Conservation (phyloP, 1,140 invertebrate species). For the Diabrotica undecimpunctata region DNA sequence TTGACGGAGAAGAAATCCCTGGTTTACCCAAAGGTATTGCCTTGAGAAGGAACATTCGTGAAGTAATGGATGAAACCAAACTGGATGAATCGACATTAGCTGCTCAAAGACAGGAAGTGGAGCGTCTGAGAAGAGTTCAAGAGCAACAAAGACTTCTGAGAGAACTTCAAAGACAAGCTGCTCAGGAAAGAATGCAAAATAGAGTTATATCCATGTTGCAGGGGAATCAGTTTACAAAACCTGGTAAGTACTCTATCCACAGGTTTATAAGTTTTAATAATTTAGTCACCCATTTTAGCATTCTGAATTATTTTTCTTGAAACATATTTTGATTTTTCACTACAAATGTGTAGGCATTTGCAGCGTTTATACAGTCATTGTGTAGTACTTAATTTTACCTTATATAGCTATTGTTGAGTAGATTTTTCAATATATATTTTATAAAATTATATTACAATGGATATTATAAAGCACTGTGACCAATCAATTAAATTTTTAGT, state of each 20-base stretch:
- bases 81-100: constrained; percentile 87
- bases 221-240: constrained; percentile 55
- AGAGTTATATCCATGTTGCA: constrained; percentile 68
- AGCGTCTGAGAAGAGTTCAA: constrained; percentile 77
- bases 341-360: no score
- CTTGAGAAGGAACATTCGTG: constrained; percentile 78
- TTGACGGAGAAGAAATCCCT: constrained; percentile 33
- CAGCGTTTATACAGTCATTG: no score
- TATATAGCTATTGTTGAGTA: no score
- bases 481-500: no score
- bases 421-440: no score
- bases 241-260: constrained; percentile 29
- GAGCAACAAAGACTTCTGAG: constrained; percentile 77
- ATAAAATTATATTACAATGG: no score
- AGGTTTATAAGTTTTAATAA: no score
- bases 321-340: no score
- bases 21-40: constrained; percentile 56
- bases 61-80: constrained; percentile 89
- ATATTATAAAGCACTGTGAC: no score
- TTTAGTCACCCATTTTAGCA: no score
- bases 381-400: no score
- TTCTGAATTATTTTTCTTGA: no score
- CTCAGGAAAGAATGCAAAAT: constrained; percentile 62
- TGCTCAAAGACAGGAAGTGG: constrained; percentile 88
- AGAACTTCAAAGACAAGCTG: constrained; percentile 70